Conservation (phyloP, 2,797 vertebrate species). For the Tympanoctomys barrerae region DNA sequence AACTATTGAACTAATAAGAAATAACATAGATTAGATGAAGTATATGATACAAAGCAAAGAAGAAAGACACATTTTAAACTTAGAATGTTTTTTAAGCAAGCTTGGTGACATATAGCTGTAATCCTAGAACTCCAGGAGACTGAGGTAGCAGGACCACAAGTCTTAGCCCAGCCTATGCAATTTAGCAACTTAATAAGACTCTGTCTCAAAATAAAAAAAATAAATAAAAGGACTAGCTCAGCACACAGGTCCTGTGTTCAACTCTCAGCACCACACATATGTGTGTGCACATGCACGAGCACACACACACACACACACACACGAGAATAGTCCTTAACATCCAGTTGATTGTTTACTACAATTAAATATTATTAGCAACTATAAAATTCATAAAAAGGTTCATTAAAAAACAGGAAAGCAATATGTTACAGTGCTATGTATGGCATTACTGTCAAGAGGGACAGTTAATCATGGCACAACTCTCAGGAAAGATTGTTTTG, state of each 20-base stretch:
- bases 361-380: slow-evolving; percentile 51
- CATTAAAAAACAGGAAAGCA: not conserved
- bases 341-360: not conserved
- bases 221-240: not conserved
- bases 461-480: not conserved
- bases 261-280: not conserved
- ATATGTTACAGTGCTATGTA: not conserved
- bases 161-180: not conserved
- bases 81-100: not conserved
- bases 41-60: not conserved
- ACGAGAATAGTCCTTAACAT: not conserved
- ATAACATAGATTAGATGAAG: not conserved
- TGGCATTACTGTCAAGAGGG: not conserved
- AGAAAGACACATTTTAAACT: not conserved
- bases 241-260: not conserved
- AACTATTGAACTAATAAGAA: slow-evolving; percentile 47
- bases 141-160: not conserved
- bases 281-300: not conserved
- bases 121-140: not conserved
- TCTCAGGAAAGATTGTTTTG: not conserved
- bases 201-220: not conserved
- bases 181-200: not conserved
- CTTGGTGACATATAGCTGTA: not conserved
- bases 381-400: not conserved
- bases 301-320: not conserved